phyloP scores from a whole-genome alignment of 1,140 invertebrate genomes.

The Drosophila nigromelanica region DNA sequence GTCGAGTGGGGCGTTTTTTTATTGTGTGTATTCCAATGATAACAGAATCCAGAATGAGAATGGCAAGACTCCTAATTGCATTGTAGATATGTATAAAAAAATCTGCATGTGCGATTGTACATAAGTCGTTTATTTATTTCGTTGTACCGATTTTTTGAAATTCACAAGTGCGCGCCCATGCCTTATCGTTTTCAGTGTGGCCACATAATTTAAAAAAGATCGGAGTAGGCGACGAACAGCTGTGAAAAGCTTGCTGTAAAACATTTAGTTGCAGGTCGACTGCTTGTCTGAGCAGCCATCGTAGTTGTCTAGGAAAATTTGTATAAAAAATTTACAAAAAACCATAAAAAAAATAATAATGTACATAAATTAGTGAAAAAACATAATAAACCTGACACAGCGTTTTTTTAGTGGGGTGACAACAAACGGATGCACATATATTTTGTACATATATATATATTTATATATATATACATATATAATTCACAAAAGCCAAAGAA shows the following conservation, averaged over 20 bases:
- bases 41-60: not conserved
- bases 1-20: not conserved
- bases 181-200: conserved; percentile 7
- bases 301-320: conserved; percentile 66
- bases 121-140: not conserved
- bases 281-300: conserved; percentile 53
- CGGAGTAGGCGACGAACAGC: conserved; percentile 45
- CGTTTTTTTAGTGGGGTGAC: conserved; percentile 27
- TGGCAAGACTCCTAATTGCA: not conserved
- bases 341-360: conserved; percentile 50
- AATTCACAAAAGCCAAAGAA: conserved; percentile 16
- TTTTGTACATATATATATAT: conserved; percentile 29
- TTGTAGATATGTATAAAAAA: not conserved
- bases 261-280: conserved; percentile 49
- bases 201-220: conserved; percentile 9
- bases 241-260: conserved; percentile 34
- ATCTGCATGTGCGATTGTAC: not conserved
- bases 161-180: not conserved
- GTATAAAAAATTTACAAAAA: conserved; percentile 64
- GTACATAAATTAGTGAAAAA: conserved; percentile 56
- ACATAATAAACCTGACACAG: conserved; percentile 31
- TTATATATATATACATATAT: conserved; percentile 32
- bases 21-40: not conserved
- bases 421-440: conserved; percentile 41
- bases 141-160: conserved; percentile 13